Conservation (phyloP, 1,140 invertebrate species). For the Drosophila tsacasi region DNA sequence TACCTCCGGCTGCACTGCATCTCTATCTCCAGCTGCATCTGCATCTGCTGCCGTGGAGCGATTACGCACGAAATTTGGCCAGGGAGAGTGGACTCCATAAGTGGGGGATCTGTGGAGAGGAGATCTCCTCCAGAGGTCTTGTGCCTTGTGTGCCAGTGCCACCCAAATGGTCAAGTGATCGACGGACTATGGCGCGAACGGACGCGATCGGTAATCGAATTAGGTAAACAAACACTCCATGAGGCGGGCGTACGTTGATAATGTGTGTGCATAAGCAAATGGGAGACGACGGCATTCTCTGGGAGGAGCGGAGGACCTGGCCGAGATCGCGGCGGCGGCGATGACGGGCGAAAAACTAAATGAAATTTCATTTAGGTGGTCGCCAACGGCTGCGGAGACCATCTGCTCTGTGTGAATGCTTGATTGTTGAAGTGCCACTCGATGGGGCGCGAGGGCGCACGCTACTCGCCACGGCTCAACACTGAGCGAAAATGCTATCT, state of each 20-base stretch:
- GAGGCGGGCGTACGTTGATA: slow-evolving; percentile 77
- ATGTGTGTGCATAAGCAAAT: slow-evolving; percentile 73
- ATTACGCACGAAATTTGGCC: slow-evolving; percentile 34
- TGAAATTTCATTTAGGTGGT: slow-evolving; percentile 81
- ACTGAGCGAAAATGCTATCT: slow-evolving; percentile 5
- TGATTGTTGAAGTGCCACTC: slow-evolving; percentile 83
- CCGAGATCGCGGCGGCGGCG: slow-evolving; percentile 69
- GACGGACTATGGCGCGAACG: slow-evolving; percentile 78
- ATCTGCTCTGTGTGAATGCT: slow-evolving; percentile 83
- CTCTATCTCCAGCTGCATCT: slow-evolving; percentile 13
- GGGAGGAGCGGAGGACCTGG: slow-evolving; percentile 15
- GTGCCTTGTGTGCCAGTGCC: slow-evolving; percentile 50
- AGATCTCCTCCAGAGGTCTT: slow-evolving; percentile 11
- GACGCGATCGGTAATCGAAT: slow-evolving; percentile 82
- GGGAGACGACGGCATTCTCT: slow-evolving; percentile 45
- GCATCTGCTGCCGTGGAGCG: slow-evolving; percentile 37
- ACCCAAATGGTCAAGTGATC: slow-evolving; percentile 81
- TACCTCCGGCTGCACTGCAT: slow-evolving; percentile 9
- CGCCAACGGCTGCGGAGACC: slow-evolving; percentile 66
- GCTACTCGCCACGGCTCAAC: slow-evolving; percentile 61
- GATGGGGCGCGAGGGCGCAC: slow-evolving; percentile 80
- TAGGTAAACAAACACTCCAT: slow-evolving; percentile 82
- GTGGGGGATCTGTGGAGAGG: slow-evolving; percentile 27
- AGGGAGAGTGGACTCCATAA: slow-evolving; percentile 21
- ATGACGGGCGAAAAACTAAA: slow-evolving; percentile 76